These are phyloP conservation scores for Stegastes partitus DNA, from an alignment of 2,113 vertebrate genomes.

Conservation along the genomic window DNA sequence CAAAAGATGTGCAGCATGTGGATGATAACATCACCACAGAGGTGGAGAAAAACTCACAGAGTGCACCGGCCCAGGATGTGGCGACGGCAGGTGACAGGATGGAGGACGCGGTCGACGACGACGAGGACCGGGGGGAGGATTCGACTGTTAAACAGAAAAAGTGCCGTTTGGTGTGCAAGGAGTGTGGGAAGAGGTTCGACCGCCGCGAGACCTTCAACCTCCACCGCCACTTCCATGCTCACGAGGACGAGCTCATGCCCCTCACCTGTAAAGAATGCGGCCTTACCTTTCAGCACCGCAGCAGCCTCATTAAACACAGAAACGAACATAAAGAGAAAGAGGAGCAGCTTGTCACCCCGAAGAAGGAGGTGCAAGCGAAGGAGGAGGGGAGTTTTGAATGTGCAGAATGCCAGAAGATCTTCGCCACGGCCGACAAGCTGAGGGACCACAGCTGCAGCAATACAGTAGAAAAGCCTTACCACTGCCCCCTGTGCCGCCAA, in stretches of 20 bases:
- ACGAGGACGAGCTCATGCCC: conserved; percentile 83
- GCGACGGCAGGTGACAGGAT: conserved; percentile 19
- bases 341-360: conserved; percentile 34
- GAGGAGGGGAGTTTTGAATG: conserved; percentile 70
- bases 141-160: conserved; percentile 58
- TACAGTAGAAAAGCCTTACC: conserved; percentile 77
- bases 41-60: conserved; percentile 20
- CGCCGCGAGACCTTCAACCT: conserved; percentile 84
- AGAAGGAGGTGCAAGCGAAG: conserved; percentile 41
- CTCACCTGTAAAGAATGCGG: conserved; percentile 85
- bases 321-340: conserved; percentile 76
- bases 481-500: conserved; percentile 81
- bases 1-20: conserved; percentile 19
- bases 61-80: neutral
- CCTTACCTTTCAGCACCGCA: conserved; percentile 83
- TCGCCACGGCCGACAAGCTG: conserved; percentile 71
- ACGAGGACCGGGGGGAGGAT: conserved; percentile 11
- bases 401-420: conserved; percentile 74
- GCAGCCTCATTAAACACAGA: conserved; percentile 83
- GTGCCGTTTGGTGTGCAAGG: conserved; percentile 77
- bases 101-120: conserved; percentile 1
- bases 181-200: conserved; percentile 83
- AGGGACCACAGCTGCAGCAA: conserved; percentile 77
- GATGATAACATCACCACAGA: conserved; percentile 1
- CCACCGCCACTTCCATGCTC: conserved; percentile 84